A percentile compares a stretch with the other conserved stretches of the same genome.
These are phyloP conservation scores for Ochropleura plecta DNA, from an alignment of 2,888 invertebrate genomes.

Conservation along the genomic window DNA sequence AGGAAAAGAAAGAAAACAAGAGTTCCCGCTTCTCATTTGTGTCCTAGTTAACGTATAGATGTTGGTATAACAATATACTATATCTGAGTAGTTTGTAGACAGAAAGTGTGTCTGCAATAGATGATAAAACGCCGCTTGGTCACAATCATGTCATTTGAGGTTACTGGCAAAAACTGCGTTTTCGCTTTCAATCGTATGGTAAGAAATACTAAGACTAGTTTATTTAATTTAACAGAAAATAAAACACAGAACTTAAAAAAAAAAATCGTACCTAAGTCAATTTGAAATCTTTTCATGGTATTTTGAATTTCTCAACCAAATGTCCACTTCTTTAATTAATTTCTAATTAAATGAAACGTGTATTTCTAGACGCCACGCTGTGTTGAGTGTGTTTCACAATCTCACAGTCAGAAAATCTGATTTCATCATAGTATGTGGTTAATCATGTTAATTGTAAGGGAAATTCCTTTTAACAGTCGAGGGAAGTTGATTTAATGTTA, in stretches of 20 bases:
- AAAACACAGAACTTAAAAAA: neutral
- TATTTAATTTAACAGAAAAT: neutral
- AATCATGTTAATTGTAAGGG: neutral
- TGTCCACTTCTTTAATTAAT: neutral
- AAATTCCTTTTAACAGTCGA: neutral
- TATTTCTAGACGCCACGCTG: neutral
- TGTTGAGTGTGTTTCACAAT: neutral
- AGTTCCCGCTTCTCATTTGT: neutral
- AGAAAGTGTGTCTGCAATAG: too few species aligned
- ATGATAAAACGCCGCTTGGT: neutral
- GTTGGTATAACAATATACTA: neutral
- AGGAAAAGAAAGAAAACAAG: neutral
- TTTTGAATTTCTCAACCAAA: neutral
- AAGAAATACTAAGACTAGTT: neutral
- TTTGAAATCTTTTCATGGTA: neutral
- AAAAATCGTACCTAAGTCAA: neutral
- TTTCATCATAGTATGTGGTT: neutral
- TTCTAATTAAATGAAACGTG: neutral
- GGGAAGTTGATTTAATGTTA: neutral
- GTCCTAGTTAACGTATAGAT: constrained; percentile 22
- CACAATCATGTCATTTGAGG: neutral
- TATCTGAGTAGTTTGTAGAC: neutral
- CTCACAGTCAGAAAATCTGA: neutral
- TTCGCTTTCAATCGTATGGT: neutral
- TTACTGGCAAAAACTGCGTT: neutral